These are phyloP conservation scores for Drosophila persimilis DNA, from an alignment of 1,140 invertebrate genomes.

Conservation along the genomic window DNA sequence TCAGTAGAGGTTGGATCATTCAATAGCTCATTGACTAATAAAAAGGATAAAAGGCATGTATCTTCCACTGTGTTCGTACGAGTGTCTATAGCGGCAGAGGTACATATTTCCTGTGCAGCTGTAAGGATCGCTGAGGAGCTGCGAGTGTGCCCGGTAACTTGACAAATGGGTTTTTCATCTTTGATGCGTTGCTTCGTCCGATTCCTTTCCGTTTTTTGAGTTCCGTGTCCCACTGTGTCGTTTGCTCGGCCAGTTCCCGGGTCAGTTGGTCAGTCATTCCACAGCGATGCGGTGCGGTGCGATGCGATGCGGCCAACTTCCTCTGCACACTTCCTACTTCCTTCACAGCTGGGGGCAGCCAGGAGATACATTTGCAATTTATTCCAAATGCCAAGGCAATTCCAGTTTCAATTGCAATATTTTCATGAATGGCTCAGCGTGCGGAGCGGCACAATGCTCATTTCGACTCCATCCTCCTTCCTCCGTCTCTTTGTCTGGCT, in stretches of 20 bases:
- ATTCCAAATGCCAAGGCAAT: constrained; percentile 71
- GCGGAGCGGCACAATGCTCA: constrained; percentile 20
- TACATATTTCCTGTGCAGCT: constrained; percentile 28
- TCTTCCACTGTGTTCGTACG: constrained; percentile 18
- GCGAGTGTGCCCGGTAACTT: constrained; percentile 54
- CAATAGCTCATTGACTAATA: constrained; percentile 63
- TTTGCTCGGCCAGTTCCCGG: constrained; percentile 7
- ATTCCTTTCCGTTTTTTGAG: constrained; percentile 15
- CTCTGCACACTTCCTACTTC: constrained; percentile 71
- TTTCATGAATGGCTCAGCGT: constrained; percentile 65
- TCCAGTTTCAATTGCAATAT: constrained; percentile 63
- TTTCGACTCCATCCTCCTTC: constrained; percentile 3
- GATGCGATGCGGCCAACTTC: constrained; percentile 43
- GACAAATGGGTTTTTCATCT: constrained; percentile 67
- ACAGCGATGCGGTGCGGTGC: constrained; percentile 6
- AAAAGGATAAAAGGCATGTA: constrained; percentile 39
- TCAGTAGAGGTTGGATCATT: constrained; percentile 61
- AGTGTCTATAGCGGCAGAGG: background rate
- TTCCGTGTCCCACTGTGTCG: constrained; percentile 60
- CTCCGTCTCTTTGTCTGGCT: constrained; percentile 9
- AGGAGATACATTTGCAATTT: constrained; percentile 74
- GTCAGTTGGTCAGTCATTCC: constrained; percentile 10
- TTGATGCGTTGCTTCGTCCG: background rate
- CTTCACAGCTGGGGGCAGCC: constrained; percentile 50
- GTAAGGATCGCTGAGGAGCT: constrained; percentile 48